Evolutionary conservation across 2,113 vertebrate genomes (phyloP).

Genomic region (Nycticebus coucang): DNA sequence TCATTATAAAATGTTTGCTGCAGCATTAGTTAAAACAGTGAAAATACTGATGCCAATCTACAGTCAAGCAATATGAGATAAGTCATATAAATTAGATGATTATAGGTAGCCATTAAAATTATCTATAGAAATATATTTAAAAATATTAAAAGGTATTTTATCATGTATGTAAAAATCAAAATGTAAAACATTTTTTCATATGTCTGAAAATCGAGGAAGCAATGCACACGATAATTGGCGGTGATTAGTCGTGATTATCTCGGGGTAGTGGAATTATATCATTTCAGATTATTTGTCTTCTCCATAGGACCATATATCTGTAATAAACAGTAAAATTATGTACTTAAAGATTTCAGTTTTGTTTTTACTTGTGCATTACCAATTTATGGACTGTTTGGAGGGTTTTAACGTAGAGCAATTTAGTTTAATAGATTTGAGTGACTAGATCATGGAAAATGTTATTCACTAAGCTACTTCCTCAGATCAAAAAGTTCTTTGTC

Average conservation of each 20-base stretch:
- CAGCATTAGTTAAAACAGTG: not conserved
- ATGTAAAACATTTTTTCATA: not conserved
- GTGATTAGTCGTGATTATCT: not conserved
- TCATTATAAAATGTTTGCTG: not conserved
- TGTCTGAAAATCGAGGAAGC: not conserved
- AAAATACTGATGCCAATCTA: not conserved
- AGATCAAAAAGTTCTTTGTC: not conserved
- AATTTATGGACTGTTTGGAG: not conserved
- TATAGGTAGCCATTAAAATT: not conserved
- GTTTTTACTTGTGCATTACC: not conserved
- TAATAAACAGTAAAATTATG: not conserved
- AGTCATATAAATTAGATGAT: not conserved
- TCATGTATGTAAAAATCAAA: not conserved
- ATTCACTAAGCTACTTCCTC: not conserved
- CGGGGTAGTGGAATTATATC: not conserved
- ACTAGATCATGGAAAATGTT: not conserved
- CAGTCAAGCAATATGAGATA: not conserved
- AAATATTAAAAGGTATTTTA: not conserved
- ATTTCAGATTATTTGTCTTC: not conserved
- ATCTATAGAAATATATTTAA: not conserved
- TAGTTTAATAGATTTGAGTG: not conserved
- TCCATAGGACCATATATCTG: not conserved
- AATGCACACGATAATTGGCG: not conserved
- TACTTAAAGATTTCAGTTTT: not conserved
- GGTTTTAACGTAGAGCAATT: not conserved